Base-by-base conservation (phyloP, 2,888 invertebrate genomes). In the Amiota communis region DNA sequence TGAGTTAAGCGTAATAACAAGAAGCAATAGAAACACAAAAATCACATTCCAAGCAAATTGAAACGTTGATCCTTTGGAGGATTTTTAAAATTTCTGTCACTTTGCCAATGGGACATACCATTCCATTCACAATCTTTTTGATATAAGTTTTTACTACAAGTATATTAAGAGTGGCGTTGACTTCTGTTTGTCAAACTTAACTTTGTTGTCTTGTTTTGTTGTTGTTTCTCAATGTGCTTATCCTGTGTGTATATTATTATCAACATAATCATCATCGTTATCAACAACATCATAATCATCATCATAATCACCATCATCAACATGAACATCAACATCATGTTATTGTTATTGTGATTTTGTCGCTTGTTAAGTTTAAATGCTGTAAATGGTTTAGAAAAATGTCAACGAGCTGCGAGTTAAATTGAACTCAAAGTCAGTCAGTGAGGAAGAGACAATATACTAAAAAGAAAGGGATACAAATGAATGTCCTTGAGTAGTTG, bases 341-440 rank as follows among this genome's bases (percentile, higher is more conserved):
- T 81, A 81, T 79, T 82, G 49, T 81, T 81, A 80, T 82, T 84
- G 79, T 82, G 82, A 81, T 84, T 82, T 82, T 80, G 76, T 76
- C 78, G 79, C 81, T 81, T 86, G 86, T 86, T 86, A 86, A 86
- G 78, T 84, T 86, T 86, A 86, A 87, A 86, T 80, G 85, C 78
- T 83, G 86, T 85, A 86, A 87, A 87, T 86, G 87, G 85, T 82
- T 86, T 84, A 80, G 85, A 86, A 86, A 36, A 87, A 87, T 83
- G 78, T 73, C 78, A 76, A 77, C 75, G 72, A 75, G 57, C 47
- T 46, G 47, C 63, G 49, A 36, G 36, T 36, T 36, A 36, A 36
- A 36, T 36, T 36, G 36, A 36, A 36, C 36, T 36, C 6, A 36
- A n/a, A 63, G 63, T 69, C 56, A 13, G 13, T 75, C 56, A 13